Conservation (phyloP, 92 coral and sea anemone genomes). For the Phenganax marumi region DNA sequence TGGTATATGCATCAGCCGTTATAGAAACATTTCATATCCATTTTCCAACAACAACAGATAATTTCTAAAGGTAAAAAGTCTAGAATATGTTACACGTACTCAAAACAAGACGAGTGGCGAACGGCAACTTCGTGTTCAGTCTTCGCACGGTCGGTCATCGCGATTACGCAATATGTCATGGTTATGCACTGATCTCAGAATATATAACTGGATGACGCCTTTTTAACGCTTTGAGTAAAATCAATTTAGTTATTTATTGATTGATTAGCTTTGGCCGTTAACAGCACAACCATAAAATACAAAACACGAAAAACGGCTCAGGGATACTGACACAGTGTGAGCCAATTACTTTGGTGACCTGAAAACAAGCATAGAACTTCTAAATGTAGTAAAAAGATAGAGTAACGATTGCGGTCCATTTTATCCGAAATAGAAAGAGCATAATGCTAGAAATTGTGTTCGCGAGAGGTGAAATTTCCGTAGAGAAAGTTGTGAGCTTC, state of each 20-base stretch:
- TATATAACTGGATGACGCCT: background rate
- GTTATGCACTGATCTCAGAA: background rate
- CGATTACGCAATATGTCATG: conserved; percentile 9
- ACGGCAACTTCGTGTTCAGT: conserved; percentile 23
- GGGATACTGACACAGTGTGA: too few species aligned
- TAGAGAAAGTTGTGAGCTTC: too few species aligned
- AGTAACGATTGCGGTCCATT: too few species aligned
- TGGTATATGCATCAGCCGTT: conserved; percentile 5
- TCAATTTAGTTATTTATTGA: background rate
- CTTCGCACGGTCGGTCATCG: background rate
- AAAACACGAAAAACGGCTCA: too few species aligned
- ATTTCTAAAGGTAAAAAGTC: background rate
- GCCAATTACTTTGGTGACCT: too few species aligned
- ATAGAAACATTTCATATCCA: conserved; percentile 12
- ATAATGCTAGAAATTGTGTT: too few species aligned
- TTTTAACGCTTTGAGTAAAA: background rate
- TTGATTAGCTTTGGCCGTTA: background rate
- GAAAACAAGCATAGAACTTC: too few species aligned
- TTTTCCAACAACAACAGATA: background rate
- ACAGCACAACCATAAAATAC: background rate
- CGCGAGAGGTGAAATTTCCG: too few species aligned
- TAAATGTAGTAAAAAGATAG: too few species aligned
- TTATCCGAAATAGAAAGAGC: too few species aligned
- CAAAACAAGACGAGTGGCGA: conserved; percentile 16
- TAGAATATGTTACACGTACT: conserved; percentile 25